Evolutionary conservation across 2,113 vertebrate species (phyloP).

Genomic region (Rutilus rutilus): DNA sequence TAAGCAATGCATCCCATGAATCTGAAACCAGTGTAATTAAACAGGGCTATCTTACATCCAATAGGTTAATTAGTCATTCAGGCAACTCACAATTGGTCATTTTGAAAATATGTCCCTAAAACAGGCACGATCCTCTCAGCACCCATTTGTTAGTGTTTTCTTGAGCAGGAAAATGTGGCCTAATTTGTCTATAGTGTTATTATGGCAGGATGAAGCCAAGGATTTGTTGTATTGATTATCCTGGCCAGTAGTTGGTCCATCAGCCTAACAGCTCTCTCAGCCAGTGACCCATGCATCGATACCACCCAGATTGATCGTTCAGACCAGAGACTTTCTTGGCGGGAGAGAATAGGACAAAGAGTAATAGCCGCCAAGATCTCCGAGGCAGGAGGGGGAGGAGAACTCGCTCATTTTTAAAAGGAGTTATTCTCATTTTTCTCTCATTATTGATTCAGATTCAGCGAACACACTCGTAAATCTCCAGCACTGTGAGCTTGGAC

Average conservation of each 20-base stretch:
- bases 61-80: neutral
- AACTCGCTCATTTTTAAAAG: conserved; percentile 49
- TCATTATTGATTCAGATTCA: conserved; percentile 57
- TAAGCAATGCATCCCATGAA: neutral
- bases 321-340: conserved; percentile 33
- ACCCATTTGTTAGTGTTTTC: conserved; percentile 15
- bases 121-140: neutral
- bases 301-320: conserved; percentile 59
- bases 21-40: neutral
- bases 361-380: conserved; percentile 60
- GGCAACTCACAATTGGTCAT: neutral
- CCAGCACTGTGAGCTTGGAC: conserved; percentile 48
- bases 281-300: conserved; percentile 55
- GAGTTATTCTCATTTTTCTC: conserved; percentile 56
- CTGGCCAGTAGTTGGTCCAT: conserved; percentile 54
- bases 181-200: conserved; percentile 28
- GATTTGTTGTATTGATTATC: conserved; percentile 57
- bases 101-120: neutral
- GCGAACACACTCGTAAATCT: conserved; percentile 61
- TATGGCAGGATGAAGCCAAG: conserved; percentile 29
- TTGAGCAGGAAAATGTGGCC: neutral
- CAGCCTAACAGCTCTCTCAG: conserved; percentile 52
- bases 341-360: conserved; percentile 54
- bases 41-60: neutral
- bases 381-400: conserved; percentile 42